Conservation (phyloP, 2,797 vertebrate genomes). For the Hydrophis major region DNA sequence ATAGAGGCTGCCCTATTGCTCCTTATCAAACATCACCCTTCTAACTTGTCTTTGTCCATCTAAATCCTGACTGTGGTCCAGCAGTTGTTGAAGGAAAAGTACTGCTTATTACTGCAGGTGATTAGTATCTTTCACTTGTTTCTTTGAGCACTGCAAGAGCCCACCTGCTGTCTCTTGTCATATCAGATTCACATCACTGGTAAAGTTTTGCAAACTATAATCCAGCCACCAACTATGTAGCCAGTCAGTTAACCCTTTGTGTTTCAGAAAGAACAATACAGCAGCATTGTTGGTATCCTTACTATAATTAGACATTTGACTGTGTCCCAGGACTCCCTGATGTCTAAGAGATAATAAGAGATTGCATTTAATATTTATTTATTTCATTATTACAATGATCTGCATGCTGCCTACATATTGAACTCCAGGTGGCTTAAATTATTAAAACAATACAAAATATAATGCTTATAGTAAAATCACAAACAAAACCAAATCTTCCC, state of each 20-base stretch:
- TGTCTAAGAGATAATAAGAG: neutral
- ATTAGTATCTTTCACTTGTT: constrained; percentile 20
- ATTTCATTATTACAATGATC: neutral
- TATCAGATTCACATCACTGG: constrained; percentile 17
- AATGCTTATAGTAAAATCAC: neutral
- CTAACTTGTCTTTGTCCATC: neutral
- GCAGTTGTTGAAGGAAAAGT: neutral
- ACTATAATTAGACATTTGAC: neutral
- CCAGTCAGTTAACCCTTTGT: constrained; percentile 17
- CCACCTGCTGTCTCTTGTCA: constrained; percentile 28
- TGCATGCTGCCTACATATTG: neutral
- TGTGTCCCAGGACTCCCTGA: neutral
- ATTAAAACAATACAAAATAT: neutral
- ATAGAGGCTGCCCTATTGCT: constrained; percentile 11
- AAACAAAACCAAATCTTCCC: neutral
- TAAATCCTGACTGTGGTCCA: neutral
- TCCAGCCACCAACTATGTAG: neutral
- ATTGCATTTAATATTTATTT: neutral
- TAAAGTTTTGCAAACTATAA: constrained; percentile 9
- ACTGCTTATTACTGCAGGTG: neutral
- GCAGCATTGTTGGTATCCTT: neutral
- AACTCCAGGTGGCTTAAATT: neutral
- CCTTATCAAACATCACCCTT: constrained; percentile 4
- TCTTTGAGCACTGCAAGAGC: constrained; percentile 14
- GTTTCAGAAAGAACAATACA: neutral